Evolutionary conservation across 2,113 vertebrate genomes (phyloP).

Genomic region (Oceanites oceanicus): DNA sequence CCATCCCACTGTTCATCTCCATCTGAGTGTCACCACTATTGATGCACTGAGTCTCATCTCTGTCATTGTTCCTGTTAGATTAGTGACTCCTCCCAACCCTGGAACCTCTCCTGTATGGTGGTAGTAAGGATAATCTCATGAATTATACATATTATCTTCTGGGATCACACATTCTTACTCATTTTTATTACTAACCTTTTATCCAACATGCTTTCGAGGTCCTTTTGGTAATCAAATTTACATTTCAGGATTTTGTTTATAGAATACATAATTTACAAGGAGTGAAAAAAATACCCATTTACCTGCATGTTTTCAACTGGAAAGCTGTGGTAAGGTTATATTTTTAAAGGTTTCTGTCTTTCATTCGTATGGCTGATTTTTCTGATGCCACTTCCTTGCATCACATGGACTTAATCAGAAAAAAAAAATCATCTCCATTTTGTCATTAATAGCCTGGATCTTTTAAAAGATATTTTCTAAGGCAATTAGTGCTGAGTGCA

Average conservation of each 20-base stretch:
- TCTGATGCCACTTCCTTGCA: neutral
- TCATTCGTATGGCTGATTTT: neutral
- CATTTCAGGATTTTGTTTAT: neutral
- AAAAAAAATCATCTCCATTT: neutral
- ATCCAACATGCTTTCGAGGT: neutral
- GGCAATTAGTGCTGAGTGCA: neutral
- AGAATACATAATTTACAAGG: neutral
- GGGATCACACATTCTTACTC: neutral
- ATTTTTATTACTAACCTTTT: neutral
- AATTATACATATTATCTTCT: neutral
- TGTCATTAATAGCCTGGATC: slow-evolving; percentile 31
- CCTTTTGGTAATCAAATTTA: neutral
- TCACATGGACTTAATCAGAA: neutral
- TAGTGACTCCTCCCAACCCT: neutral
- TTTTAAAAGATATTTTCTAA: slow-evolving; percentile 20
- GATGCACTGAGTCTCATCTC: no score
- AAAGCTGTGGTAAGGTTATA: neutral
- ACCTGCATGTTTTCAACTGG: neutral
- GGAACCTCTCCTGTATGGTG: neutral
- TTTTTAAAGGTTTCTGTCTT: neutral
- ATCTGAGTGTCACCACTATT: neutral
- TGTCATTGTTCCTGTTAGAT: neutral
- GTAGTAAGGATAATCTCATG: neutral
- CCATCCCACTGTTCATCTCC: neutral
- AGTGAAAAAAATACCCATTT: neutral